phyloP scores from a whole-genome alignment of 2,113 vertebrate species.

The Platichthys flesus region DNA sequence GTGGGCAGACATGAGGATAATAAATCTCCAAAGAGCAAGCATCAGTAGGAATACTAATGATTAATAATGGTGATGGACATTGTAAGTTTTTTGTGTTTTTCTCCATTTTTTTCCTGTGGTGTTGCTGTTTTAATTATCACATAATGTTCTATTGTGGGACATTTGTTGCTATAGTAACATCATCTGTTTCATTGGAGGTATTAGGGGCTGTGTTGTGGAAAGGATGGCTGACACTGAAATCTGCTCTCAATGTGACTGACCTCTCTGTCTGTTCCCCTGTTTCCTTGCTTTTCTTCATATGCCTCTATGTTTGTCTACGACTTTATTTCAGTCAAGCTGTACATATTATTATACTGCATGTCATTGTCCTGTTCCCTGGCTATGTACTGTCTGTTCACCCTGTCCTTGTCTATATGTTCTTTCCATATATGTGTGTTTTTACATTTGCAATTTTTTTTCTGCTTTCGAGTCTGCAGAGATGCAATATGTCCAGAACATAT shows the following conservation, averaged over 20 bases:
- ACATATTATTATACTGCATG: too few relatives aligned
- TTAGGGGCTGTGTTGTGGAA: not conserved
- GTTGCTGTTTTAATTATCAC: slow-evolving; percentile 1
- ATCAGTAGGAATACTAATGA: slow-evolving; percentile 58
- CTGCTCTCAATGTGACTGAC: not conserved
- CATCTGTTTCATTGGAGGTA: slow-evolving; percentile 24
- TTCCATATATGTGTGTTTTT: not conserved
- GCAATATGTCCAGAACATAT: not conserved
- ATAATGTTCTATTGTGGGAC: slow-evolving; percentile 30
- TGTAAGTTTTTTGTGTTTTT: not conserved
- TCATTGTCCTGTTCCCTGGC: not conserved
- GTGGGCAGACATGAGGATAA: slow-evolving; percentile 67
- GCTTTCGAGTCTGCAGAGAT: not conserved
- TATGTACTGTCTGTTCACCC: too few relatives aligned
- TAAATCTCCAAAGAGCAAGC: slow-evolving; percentile 57
- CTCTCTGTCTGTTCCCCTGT: not conserved
- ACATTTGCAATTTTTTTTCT: not conserved
- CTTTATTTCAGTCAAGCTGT: not conserved
- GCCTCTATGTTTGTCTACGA: too few relatives aligned
- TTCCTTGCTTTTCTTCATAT: not conserved
- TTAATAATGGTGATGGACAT: slow-evolving; percentile 68
- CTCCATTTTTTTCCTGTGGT: not conserved
- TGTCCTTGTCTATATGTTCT: not conserved
- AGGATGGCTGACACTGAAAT: slow-evolving; percentile 4
- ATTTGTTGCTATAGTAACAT: slow-evolving; percentile 52